These are phyloP conservation scores for Lindbergichthys nudifrons DNA, from an alignment of 2,797 vertebrate genomes.

Conservation along the genomic window DNA sequence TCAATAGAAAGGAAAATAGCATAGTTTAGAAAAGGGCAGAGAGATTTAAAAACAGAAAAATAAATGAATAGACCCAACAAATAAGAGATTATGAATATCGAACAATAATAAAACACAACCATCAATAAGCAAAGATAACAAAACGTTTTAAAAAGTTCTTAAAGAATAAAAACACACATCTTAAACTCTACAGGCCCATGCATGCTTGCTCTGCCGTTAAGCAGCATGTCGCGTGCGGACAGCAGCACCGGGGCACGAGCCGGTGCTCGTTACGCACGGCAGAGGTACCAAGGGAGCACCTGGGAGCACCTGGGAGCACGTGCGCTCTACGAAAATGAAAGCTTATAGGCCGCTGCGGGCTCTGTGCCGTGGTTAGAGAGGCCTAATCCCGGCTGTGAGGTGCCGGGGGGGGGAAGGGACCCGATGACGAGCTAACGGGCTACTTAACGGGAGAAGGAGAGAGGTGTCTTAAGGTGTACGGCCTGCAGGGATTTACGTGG, in stretches of 20 bases:
- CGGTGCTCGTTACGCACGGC: conserved; percentile 51
- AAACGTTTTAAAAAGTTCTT: no score
- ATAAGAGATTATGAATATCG: no score
- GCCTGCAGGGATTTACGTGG: conserved; percentile 82
- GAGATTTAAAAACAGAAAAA: no score
- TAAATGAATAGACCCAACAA: no score
- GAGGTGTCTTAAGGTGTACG: conserved; percentile 69
- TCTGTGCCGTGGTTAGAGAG: conserved; percentile 38
- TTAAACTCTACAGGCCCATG: neutral
- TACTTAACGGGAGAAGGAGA: conserved; percentile 45
- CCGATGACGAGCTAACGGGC: conserved; percentile 48
- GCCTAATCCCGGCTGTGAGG: conserved; percentile 71
- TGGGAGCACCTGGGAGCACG: conserved; percentile 53
- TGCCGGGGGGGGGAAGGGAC: conserved; percentile 25
- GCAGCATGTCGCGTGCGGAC: conserved; percentile 46
- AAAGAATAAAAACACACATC: neutral
- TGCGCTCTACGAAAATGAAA: conserved; percentile 54
- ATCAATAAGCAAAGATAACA: no score
- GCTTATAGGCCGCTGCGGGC: conserved; percentile 46
- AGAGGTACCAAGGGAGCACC: conserved; percentile 37
- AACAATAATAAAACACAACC: no score
- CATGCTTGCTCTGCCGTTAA: neutral
- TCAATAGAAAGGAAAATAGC: neutral
- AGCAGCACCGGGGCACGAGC: neutral
- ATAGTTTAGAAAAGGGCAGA: no score